Evolutionary conservation across 2,113 vertebrate genomes (phyloP).

Genomic region (Chaenocephalus aceratus): DNA sequence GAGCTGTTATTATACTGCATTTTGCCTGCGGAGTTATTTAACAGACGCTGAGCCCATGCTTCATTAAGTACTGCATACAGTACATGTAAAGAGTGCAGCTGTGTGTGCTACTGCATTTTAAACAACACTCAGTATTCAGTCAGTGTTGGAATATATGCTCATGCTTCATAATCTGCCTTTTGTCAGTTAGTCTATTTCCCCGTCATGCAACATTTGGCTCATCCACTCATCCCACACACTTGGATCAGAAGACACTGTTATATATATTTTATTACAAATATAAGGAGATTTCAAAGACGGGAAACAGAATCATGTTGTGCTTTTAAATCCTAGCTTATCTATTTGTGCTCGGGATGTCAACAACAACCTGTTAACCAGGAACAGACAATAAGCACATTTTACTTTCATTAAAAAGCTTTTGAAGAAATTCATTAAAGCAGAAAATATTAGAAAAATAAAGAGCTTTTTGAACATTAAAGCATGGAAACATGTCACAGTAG

Average conservation of each 20-base stretch:
- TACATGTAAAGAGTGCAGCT: neutral
- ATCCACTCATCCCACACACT: neutral
- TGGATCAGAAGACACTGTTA: neutral
- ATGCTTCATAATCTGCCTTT: neutral
- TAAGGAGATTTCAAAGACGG: neutral
- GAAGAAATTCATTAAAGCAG: no score
- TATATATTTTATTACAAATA: neutral
- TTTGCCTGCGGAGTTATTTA: constrained; percentile 22
- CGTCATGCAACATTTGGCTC: neutral
- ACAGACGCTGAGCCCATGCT: constrained; percentile 27
- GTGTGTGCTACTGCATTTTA: neutral
- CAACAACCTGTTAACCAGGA: no score
- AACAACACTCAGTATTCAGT: neutral
- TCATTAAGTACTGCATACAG: constrained; percentile 27
- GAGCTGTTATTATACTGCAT: constrained; percentile 6
- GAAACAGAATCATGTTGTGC: neutral
- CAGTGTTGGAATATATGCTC: neutral
- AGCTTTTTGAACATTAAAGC: no score
- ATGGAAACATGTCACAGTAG: no score
- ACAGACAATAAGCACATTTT: no score
- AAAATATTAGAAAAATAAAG: no score
- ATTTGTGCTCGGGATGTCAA: no score
- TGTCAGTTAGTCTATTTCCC: neutral
- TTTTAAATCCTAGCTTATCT: no score
- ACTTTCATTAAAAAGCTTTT: no score